Percentiles rank a stretch among this genome's conserved stretches.
These are phyloP conservation scores for Psylliodes chrysocephalus DNA, from an alignment of 2,888 invertebrate species.

Conservation along the genomic window DNA sequence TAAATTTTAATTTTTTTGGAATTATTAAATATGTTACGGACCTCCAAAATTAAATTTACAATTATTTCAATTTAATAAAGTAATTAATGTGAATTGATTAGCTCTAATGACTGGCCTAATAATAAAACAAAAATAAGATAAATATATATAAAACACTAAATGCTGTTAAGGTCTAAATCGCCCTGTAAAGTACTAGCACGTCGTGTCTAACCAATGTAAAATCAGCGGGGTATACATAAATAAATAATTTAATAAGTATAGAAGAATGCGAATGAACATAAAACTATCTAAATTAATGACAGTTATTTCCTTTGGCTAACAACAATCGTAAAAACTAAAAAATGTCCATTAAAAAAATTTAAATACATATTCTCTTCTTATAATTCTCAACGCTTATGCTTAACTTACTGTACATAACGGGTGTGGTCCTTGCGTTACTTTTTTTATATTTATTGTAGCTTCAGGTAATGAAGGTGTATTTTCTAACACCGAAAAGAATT, in stretches of 20 bases:
- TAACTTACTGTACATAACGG: constrained; percentile 5
- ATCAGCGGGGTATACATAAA: neutral
- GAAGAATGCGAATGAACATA: constrained; percentile 1
- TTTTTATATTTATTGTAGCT: constrained; percentile 1
- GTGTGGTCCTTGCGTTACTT: neutral
- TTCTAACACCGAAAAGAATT: no score
- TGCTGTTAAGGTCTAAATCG: no score
- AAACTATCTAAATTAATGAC: constrained; percentile 12
- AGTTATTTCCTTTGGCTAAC: constrained; percentile 8
- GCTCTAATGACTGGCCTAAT: no score
- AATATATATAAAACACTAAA: no score
- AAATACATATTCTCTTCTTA: neutral
- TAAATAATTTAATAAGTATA: neutral
- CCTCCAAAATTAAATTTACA: no score
- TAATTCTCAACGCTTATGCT: neutral
- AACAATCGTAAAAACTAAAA: constrained; percentile 15
- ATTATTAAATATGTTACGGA: no score
- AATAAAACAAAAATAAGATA: no score
- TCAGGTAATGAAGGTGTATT: neutral
- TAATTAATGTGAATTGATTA: no score
- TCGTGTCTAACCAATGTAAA: neutral
- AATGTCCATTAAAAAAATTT: constrained; percentile 6
- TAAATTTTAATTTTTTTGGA: no score
- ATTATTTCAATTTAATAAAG: no score
- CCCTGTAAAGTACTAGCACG: no score